Evolutionary conservation across 2,113 vertebrate species (phyloP).

Genomic region (Telmatochromis bifrenatus): DNA sequence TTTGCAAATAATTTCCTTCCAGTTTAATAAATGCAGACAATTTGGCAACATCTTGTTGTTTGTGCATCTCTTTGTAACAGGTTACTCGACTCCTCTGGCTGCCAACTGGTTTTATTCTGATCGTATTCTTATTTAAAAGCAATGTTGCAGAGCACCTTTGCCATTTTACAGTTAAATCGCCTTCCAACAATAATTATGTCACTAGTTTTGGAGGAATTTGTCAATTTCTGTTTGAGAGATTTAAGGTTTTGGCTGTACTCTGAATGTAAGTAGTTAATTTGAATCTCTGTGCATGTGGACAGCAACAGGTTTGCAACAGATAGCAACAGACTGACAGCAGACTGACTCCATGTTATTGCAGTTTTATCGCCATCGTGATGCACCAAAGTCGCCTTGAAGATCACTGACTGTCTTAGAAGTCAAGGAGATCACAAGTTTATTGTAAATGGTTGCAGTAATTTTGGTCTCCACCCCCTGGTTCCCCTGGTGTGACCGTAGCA

Average conservation of each 20-base stretch:
- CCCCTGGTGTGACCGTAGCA: not conserved
- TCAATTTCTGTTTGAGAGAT: not conserved
- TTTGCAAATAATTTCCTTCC: not conserved
- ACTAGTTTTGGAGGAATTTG: not conserved
- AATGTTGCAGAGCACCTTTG: rapidly evolving
- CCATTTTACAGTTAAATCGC: not conserved
- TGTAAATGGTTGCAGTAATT: not conserved
- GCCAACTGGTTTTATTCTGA: not conserved
- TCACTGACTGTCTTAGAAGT: not conserved
- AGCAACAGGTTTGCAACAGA: not conserved
- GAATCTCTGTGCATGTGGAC: not conserved
- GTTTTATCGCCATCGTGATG: rapidly evolving
- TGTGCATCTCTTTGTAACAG: not conserved
- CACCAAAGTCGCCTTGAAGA: not conserved
- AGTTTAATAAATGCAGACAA: not conserved
- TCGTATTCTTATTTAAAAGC: not conserved
- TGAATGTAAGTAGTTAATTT: not conserved
- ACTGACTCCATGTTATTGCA: not conserved
- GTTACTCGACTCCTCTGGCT: not conserved
- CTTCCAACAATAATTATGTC: not conserved
- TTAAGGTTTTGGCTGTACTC: not conserved
- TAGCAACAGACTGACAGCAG: not conserved
- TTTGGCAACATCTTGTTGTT: not conserved
- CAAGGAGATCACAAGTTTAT: not conserved
- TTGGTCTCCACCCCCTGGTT: not conserved